Conservation (phyloP, 2,797 vertebrate species). For the Syndactyla subalaris region DNA sequence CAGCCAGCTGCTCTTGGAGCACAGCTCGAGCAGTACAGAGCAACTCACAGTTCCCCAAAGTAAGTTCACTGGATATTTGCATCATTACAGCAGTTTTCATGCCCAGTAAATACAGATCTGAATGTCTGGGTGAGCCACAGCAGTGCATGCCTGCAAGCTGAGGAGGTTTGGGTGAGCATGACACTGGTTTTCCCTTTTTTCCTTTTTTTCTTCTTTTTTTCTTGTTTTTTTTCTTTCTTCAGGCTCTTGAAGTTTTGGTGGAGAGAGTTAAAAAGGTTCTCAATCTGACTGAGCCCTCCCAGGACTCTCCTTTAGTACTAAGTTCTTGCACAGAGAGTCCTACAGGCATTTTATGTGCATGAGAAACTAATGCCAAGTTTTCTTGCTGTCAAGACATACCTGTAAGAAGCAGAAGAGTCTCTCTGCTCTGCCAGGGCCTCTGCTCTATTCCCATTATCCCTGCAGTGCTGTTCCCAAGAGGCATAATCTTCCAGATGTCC, state of each 20-base stretch:
- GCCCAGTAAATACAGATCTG: not conserved
- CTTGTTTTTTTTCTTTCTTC: fast-evolving
- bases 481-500: not conserved
- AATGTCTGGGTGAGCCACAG: not conserved
- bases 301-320: not conserved
- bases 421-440: not conserved
- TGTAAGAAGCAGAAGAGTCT: not conserved
- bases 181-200: fast-evolving
- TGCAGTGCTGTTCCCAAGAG: not conserved
- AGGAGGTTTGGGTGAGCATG: not conserved
- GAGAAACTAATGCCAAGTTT: not conserved
- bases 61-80: not conserved
- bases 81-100: not conserved
- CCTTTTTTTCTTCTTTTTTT: fast-evolving
- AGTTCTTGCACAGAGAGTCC: not conserved
- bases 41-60: fast-evolving
- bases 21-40: fast-evolving
- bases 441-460: not conserved
- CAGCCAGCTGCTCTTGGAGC: not conserved
- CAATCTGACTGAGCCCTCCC: not conserved
- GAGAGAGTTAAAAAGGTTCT: not conserved
- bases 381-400: not conserved
- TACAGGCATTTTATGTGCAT: not conserved
- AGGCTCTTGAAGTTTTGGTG: not conserved
- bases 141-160: not conserved